Evolutionary conservation across 2,113 vertebrate genomes (phyloP).

Genomic region (Ifrita kowaldi): DNA sequence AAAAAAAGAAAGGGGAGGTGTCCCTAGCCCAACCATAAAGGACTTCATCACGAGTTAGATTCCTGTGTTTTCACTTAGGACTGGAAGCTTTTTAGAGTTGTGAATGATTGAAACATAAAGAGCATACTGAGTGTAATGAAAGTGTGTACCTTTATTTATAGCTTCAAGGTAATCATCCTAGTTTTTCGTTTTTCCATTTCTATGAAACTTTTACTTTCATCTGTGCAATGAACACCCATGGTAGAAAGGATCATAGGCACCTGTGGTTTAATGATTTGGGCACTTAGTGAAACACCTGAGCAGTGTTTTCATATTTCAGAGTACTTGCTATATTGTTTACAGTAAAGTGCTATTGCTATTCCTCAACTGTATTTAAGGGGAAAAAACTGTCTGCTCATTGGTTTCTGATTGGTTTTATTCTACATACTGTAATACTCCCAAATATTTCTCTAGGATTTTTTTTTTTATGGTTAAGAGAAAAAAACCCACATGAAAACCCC

Average conservation of each 20-base stretch:
- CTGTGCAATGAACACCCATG: neutral
- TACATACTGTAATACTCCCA: fast-evolving
- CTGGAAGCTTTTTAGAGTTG: neutral
- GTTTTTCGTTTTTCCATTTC: neutral
- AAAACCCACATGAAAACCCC: neutral
- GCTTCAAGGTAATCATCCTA: neutral
- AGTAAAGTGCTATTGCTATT: neutral
- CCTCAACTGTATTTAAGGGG: neutral
- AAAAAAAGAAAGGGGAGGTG: neutral
- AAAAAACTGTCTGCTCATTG: neutral
- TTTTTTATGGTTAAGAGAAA: neutral
- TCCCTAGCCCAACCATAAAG: neutral
- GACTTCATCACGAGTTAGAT: neutral
- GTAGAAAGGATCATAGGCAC: neutral
- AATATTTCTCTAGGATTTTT: neutral
- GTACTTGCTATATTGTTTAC: neutral
- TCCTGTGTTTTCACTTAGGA: neutral
- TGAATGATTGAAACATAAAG: neutral
- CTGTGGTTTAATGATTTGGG: neutral
- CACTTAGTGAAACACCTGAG: neutral
- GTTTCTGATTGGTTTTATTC: neutral
- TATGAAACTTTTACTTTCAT: neutral
- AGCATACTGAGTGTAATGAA: neutral
- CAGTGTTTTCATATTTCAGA: neutral
- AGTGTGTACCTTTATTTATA: neutral